These are phyloP conservation scores for Quadroppia sp. DNA, from an alignment of 2,888 invertebrate genomes.

Conservation along the genomic window DNA sequence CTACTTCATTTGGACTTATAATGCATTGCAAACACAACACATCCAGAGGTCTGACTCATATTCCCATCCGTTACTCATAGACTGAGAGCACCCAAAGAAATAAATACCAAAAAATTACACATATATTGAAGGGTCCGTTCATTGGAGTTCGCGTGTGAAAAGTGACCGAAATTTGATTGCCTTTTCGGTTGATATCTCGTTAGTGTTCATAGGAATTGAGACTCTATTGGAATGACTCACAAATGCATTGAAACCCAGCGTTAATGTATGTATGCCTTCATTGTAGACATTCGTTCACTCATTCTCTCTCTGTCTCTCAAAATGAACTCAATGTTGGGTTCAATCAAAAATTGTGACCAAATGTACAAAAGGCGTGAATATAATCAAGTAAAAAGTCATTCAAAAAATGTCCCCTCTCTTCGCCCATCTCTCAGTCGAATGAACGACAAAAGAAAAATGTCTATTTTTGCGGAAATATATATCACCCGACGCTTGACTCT, in stretches of 20 bases:
- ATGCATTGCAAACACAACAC: background rate
- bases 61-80: background rate
- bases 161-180: constrained; percentile 35
- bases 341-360: background rate
- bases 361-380: constrained; percentile 32
- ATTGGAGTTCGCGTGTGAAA: constrained; percentile 11
- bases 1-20: background rate
- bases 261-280: background rate
- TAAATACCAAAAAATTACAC: constrained; percentile 30
- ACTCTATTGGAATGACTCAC: constrained; percentile 29
- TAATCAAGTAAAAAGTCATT: background rate
- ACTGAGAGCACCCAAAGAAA: constrained; percentile 7
- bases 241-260: background rate
- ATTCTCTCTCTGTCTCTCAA: background rate
- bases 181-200: constrained; percentile 10
- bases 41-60: constrained; percentile 14
- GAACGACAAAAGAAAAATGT: constrained; percentile 15
- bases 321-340: background rate
- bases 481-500: constrained; percentile 24
- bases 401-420: no score
- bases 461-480: constrained; percentile 33
- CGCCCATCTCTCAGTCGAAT: background rate
- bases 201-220: background rate
- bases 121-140: background rate
- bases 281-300: background rate